These are phyloP conservation scores for Dichetophora obliterata DNA, from an alignment of 2,888 invertebrate genomes.

Conservation along the genomic window DNA sequence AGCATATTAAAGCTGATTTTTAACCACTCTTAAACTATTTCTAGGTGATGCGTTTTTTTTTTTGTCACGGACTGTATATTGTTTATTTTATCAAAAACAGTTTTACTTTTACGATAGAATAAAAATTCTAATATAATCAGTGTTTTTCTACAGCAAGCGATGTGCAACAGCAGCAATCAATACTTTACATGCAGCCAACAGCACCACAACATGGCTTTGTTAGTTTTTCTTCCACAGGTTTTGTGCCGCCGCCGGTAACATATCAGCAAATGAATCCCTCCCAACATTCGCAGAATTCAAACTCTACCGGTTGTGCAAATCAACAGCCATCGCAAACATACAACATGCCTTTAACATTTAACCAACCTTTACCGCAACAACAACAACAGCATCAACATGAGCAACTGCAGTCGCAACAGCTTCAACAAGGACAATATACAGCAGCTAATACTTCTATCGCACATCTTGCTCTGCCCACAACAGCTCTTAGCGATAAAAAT, in stretches of 20 bases:
- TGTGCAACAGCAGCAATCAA: slow-evolving; percentile 45
- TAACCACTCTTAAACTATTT: too few species aligned
- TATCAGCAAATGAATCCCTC: slow-evolving; percentile 43
- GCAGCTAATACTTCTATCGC: slow-evolving; percentile 17
- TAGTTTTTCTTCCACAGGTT: slow-evolving; percentile 43
- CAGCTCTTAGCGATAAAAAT: slow-evolving; percentile 30
- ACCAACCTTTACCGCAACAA: slow-evolving; percentile 36
- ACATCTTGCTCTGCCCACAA: slow-evolving; percentile 27
- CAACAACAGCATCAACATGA: slow-evolving; percentile 39
- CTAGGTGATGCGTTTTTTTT: too few species aligned
- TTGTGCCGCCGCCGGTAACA: slow-evolving; percentile 37
- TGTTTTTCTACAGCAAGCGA: slow-evolving; percentile 40
- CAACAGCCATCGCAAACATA: slow-evolving; percentile 20
- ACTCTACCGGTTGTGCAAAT: neutral
- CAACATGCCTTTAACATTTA: slow-evolving; percentile 6
- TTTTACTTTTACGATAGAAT: too few species aligned
- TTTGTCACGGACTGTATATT: too few species aligned
- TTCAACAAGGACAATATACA: slow-evolving; percentile 8
- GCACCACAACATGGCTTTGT: slow-evolving; percentile 47
- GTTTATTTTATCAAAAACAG: too few species aligned
- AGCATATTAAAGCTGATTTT: too few species aligned
- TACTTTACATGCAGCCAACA: slow-evolving; percentile 48
- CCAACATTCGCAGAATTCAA: slow-evolving; percentile 48
- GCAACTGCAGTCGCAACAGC: slow-evolving; percentile 35
- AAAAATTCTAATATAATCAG: neutral